Conservation (phyloP, 2,797 vertebrate genomes). For the Orientallactaga sibirica region DNA sequence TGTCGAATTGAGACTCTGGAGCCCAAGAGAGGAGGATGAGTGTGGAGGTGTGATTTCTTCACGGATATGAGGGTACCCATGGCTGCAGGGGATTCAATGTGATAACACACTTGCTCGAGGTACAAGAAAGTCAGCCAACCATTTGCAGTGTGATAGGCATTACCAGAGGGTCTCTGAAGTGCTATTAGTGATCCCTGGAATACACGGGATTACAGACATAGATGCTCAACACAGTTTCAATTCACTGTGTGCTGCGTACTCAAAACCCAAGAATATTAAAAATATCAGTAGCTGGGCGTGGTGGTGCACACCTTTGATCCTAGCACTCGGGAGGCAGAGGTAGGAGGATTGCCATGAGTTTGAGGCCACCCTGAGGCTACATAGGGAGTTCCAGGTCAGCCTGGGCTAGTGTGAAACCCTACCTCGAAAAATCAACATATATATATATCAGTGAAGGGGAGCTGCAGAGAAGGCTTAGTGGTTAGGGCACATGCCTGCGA, state of each 20-base stretch:
- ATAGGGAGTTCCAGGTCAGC: too few species aligned
- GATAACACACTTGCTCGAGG: not conserved
- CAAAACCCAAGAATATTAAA: conserved; percentile 32
- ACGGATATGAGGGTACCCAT: not conserved
- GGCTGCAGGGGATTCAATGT: not conserved
- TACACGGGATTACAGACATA: not conserved
- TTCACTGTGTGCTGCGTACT: not conserved
- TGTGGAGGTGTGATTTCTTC: not conserved
- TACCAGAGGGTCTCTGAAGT: not conserved
- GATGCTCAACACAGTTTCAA: not conserved
- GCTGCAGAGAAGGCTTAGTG: too few species aligned
- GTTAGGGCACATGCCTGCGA: too few species aligned
- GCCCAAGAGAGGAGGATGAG: not conserved
- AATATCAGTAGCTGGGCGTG: not conserved
- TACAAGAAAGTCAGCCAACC: not conserved
- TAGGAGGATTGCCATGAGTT: too few species aligned
- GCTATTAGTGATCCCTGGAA: not conserved
- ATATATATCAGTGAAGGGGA: too few species aligned
- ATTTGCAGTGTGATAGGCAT: not conserved
- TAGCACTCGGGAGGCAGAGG: too few species aligned
- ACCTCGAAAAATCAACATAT: too few species aligned
- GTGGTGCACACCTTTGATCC: too few species aligned
- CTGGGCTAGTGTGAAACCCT: too few species aligned
- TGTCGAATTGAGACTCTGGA: not conserved
- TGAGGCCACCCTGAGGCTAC: too few species aligned